Conservation (phyloP, 2,888 invertebrate genomes). For the Drosophila birchii region DNA sequence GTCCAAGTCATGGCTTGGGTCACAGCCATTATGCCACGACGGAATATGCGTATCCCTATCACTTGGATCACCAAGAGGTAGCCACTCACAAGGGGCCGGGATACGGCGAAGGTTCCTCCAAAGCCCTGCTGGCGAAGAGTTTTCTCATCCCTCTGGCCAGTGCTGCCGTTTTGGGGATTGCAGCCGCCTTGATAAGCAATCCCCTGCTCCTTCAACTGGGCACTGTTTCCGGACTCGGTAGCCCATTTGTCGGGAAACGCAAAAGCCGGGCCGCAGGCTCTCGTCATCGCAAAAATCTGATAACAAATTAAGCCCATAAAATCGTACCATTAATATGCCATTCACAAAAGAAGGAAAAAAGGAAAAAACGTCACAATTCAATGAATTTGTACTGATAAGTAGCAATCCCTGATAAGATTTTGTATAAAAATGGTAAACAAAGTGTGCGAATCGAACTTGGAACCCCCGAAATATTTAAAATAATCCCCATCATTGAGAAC, state of each 20-base stretch:
- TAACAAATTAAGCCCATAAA: conserved; percentile 4
- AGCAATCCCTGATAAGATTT: conserved; percentile 24
- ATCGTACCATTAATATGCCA: conserved; percentile 33
- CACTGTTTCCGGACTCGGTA: conserved; percentile 87
- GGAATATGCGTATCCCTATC: conserved; percentile 67
- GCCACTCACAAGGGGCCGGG: conserved; percentile 75
- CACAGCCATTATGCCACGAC: conserved; percentile 69
- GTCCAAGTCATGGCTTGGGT: conserved; percentile 53
- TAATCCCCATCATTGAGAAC: neutral
- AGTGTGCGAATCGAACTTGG: neutral
- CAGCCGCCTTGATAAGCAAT: conserved; percentile 91
- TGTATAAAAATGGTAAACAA: neutral
- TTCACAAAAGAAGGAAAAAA: conserved; percentile 17
- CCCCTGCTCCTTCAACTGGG: conserved; percentile 92
- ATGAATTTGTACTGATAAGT: conserved; percentile 16
- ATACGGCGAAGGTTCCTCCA: conserved; percentile 72
- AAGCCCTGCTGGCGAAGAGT: conserved; percentile 85
- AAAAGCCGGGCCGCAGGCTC: conserved; percentile 59
- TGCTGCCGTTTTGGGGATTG: conserved; percentile 92
- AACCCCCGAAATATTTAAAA: neutral
- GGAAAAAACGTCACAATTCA: neutral
- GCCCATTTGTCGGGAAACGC: conserved; percentile 75
- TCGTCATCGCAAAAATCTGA: conserved; percentile 4
- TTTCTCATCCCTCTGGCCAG: conserved; percentile 91
- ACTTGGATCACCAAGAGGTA: conserved; percentile 62